Percentiles rank a stretch among this genome's conserved stretches.
These are phyloP conservation scores for Oceanodroma leucorhoa DNA, from an alignment of 2,797 vertebrate genomes.

Conservation along the genomic window DNA sequence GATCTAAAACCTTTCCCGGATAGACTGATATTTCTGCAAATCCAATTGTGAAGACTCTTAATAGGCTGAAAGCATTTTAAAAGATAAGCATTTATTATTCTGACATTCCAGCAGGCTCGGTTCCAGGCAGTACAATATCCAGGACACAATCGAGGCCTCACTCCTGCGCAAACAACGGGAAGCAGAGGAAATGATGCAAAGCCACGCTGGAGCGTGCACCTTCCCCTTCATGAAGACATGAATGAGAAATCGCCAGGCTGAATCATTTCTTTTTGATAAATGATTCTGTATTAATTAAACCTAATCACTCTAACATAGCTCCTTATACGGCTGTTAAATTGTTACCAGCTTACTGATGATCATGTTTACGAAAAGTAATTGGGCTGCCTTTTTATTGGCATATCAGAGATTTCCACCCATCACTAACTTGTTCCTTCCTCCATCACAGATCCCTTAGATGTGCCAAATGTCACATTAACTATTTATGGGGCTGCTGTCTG, in stretches of 20 bases:
- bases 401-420: conserved; percentile 34
- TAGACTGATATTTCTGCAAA: not conserved
- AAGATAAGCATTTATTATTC: not conserved
- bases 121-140: not conserved
- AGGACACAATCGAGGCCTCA: not conserved
- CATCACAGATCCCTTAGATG: not conserved
- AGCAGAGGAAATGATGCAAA: conserved; percentile 44
- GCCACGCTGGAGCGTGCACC: not conserved
- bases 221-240: conserved; percentile 8
- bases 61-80: not conserved
- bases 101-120: not conserved
- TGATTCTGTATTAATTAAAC: conserved; percentile 4
- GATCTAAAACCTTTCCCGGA: not conserved
- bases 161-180: not conserved
- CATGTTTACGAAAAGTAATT: not conserved
- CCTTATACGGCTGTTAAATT: not conserved
- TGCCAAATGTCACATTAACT: conserved; percentile 23
- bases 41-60: not conserved
- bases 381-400: not conserved
- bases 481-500: not conserved
- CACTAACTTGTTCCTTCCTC: conserved; percentile 46
- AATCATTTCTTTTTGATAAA: conserved; percentile 48
- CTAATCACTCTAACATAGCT: not conserved
- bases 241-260: conserved; percentile 1
- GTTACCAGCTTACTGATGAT: not conserved